phyloP scores from a whole-genome alignment of 1,140 invertebrate genomes.

The Theocolax elegans region DNA sequence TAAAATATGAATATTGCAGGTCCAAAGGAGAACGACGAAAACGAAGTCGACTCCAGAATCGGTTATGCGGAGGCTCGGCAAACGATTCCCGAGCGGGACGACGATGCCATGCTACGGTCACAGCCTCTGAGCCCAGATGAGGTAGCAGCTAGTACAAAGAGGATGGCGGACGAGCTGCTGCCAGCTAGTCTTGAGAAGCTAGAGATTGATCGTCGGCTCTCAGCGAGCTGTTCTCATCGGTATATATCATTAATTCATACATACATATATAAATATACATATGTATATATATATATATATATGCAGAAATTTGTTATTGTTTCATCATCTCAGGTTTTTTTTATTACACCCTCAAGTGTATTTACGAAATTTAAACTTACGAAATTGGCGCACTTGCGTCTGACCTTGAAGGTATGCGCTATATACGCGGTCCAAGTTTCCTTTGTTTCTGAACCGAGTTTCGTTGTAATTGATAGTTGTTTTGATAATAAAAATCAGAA shows the following conservation, averaged over 20 bases:
- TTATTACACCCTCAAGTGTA: too few relatives aligned
- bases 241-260: conserved; percentile 13
- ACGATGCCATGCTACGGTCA: conserved; percentile 48
- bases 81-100: conserved; percentile 2
- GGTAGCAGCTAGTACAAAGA: conserved; percentile 36
- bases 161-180: conserved; percentile 59
- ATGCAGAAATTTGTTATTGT: too few relatives aligned
- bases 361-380: too few relatives aligned
- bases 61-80: conserved; percentile 32
- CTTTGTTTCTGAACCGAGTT: too few relatives aligned
- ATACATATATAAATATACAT: too few relatives aligned
- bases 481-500: too few relatives aligned
- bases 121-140: conserved; percentile 42
- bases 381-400: too few relatives aligned
- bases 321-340: too few relatives aligned
- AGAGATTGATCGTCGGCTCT: conserved; percentile 57
- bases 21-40: not conserved
- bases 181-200: conserved; percentile 63
- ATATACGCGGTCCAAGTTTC: too few relatives aligned
- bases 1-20: too few relatives aligned
- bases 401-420: not conserved
- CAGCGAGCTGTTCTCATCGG: conserved; percentile 15
- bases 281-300: too few relatives aligned
- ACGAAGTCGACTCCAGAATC: conserved; percentile 5
- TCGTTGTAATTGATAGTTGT: too few relatives aligned